Base-by-base conservation (phyloP, 2,113 vertebrate species). In the Numenius arquata region DNA sequence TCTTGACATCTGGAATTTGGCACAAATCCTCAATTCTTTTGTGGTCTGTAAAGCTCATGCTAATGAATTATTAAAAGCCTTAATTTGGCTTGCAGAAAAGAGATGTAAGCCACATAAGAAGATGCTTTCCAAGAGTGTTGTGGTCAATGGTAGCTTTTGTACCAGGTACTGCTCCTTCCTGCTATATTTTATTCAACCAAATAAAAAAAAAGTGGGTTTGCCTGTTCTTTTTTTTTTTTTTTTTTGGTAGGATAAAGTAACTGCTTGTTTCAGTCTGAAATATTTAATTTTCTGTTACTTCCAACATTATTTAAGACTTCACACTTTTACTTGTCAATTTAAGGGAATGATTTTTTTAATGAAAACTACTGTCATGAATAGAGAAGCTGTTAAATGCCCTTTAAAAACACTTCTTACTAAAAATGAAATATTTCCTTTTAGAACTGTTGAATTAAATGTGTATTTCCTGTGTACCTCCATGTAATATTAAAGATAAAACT, bases 291-390 rank as follows among this genome's bases (percentile, higher is more conserved):
- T 65, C 17, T 40, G 1, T 47, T 75, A 5, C 4, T 79, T 78
- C 13, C 15, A 72, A 8, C 15, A 50, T 74, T 81, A 41, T 34
- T 63, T 43, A 87, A 86, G 29, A 11, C 4, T 41, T 65, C 29
- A 29, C 1, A 30, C 27, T 66, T 90, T 62, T 25, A 16, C 14
- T 58, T 62, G 29, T 55, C 9, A 52, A 11, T 41, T 65, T 63
- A 47, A 68, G 0, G 0, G 43, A 47, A 38, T n/a, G 0, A 12
- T 36, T 71, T 68, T 62, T 70, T 38, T 5, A 63, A 56, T 32
- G 2, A 52, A 45, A 90, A 23, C 5, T 29, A n/a, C 5, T 47
- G 4, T 36, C 2, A 63, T 56, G 22, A 3, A 45, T 16, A 75
- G 4, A 26, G 22, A 48, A 48, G 4, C 2, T 45, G 2, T 30